Conservation (phyloP, 2,113 vertebrate genomes). For the Corydoras maculifer region DNA sequence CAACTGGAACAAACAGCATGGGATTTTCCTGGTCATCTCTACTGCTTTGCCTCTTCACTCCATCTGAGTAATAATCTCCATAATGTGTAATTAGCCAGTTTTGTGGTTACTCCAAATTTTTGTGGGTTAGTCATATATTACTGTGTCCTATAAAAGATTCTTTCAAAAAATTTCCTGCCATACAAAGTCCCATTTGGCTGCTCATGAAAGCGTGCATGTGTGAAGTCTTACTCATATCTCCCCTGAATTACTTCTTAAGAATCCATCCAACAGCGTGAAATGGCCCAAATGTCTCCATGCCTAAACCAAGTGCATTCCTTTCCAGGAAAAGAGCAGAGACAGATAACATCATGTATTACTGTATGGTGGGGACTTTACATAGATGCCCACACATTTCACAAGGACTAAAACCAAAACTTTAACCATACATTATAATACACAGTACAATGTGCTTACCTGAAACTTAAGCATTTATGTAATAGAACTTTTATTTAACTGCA, state of each 20-base stretch:
- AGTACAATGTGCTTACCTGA: no score
- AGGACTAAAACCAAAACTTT: no score
- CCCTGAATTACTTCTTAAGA: constrained; percentile 46
- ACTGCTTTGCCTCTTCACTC: constrained; percentile 20
- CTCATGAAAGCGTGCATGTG: constrained; percentile 47
- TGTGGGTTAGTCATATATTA: constrained; percentile 55
- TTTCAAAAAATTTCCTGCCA: constrained; percentile 54
- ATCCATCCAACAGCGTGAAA: constrained; percentile 49
- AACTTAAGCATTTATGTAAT: no score
- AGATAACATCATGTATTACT: no score
- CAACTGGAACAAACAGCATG: neutral
- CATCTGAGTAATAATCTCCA: constrained; percentile 23
- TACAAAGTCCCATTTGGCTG: constrained; percentile 49
- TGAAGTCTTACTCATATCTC: constrained; percentile 42
- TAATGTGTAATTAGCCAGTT: constrained; percentile 32
- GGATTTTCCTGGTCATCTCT: constrained; percentile 38
- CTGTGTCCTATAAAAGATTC: constrained; percentile 49
- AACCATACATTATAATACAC: no score
- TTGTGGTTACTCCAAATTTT: constrained; percentile 53
- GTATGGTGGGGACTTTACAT: no score
- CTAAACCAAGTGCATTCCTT: constrained; percentile 13
- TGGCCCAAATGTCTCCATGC: constrained; percentile 36
- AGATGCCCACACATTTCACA: no score
- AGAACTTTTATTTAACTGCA: no score
- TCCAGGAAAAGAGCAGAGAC: constrained; percentile 7